phyloP scores from a whole-genome alignment of 2,113 vertebrate species.

The Apus apus region DNA sequence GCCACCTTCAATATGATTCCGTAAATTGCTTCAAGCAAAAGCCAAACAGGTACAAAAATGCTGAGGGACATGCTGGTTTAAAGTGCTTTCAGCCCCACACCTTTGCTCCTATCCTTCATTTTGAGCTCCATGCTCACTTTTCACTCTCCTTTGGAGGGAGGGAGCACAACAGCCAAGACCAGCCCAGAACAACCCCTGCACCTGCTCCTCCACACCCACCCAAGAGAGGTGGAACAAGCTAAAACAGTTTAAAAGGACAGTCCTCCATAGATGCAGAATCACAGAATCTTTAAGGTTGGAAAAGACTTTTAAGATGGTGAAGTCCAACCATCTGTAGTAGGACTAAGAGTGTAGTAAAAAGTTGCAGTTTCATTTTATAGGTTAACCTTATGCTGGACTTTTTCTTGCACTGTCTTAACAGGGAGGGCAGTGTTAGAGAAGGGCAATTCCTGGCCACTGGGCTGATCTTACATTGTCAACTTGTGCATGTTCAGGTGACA shows the following conservation, averaged over 20 bases:
- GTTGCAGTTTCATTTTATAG: neutral
- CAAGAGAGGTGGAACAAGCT: neutral
- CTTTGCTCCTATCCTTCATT: neutral
- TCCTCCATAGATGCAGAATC: neutral
- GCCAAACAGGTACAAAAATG: neutral
- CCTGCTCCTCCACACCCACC: neutral
- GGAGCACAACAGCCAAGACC: neutral
- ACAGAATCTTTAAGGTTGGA: no score
- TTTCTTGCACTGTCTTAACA: neutral
- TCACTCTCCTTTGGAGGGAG: neutral
- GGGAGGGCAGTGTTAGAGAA: neutral
- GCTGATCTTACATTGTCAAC: neutral
- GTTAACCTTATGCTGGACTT: neutral
- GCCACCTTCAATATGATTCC: neutral
- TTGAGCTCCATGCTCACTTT: neutral
- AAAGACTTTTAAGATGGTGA: no score
- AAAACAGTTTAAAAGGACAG: neutral
- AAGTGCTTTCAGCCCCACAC: neutral
- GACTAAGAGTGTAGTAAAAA: neutral
- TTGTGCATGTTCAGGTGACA: fast-evolving
- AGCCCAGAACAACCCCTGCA: neutral
- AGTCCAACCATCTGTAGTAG: neutral
- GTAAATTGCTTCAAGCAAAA: neutral
- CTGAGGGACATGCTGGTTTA: fast-evolving
- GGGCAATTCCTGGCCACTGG: neutral